Base-by-base conservation (phyloP, 30 jellyfish, hydroid and myxozoan genomes). In the Clytia hemisphaerica region DNA sequence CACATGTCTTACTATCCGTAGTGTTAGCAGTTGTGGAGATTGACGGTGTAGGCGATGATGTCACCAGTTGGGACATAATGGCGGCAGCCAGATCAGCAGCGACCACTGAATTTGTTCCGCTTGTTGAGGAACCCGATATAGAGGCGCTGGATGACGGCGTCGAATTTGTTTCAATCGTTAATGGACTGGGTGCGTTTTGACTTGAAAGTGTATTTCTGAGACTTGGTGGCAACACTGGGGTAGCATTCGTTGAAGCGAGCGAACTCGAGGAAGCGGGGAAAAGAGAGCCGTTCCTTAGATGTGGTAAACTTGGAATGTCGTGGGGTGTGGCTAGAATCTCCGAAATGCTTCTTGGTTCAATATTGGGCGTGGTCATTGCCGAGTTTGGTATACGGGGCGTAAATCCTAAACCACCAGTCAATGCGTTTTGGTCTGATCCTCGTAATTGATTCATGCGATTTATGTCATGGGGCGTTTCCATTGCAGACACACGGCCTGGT, bases 61-160 rank as follows among this genome's bases (percentile, higher is more conserved):
- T 79, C 4, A 88, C 76, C 42, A 87, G 77, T 61, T 87, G 97
- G 4, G 94, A 87, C 64, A 87, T 51, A 9, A 87, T 86, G 4
- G 96, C 97, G 12, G 94, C 86, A 14, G 93, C 97, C 30, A 87
- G 55, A 46, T 87, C 97, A 1, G 93, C 84, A 4, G 97, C 97
- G 25, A 79, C 25, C 40, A 77, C 89, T 19, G 90, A 35, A 7
- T 36, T 18, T 12, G 61, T 61, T 59, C 63, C 22, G 14, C 63
- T n/a, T 28, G 73, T 59, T 26, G 73, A 61, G 63, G 30, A 35
- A 33, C 29, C 35, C 54, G 85, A 12, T 30, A 15, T 29, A 65
- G 72, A 0, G 78, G 47, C 31, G 32, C 55, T 6, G 81, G 79
- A 37, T 76, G 70, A 9, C 71, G 34, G 37, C 21, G 75, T 37